Conservation (phyloP, 2,113 vertebrate genomes). For the Oreochromis niloticus region DNA sequence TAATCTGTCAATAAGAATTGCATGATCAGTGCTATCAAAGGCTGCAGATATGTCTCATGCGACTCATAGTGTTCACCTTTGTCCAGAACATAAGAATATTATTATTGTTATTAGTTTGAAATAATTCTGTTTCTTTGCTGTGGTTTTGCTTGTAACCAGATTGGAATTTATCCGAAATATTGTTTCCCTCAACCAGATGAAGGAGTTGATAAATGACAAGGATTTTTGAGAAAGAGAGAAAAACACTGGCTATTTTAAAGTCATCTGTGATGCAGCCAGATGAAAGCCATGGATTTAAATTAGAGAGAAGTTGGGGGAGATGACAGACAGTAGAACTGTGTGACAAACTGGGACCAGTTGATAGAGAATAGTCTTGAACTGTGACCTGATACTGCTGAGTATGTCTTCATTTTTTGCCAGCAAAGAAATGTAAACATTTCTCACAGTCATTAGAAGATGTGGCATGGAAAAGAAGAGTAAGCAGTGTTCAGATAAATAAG, state of each 20-base stretch:
- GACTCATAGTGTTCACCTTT: background rate
- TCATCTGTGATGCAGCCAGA: background rate
- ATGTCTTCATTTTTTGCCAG: no score
- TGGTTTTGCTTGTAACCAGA: background rate
- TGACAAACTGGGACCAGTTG: rapidly evolving
- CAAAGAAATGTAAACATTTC: no score
- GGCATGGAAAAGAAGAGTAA: no score
- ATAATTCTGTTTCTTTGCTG: background rate
- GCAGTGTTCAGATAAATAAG: no score
- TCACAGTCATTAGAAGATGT: no score
- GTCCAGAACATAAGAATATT: background rate
- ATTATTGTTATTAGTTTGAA: background rate
- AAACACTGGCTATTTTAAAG: background rate
- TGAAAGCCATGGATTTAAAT: no score
- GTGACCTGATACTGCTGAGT: background rate
- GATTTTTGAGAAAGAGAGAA: background rate
- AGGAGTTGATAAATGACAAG: background rate
- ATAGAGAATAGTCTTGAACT: background rate
- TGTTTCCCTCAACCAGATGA: background rate
- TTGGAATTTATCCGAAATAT: background rate
- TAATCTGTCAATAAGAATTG: background rate
- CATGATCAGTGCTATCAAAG: background rate
- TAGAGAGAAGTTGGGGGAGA: no score
- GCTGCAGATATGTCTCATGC: background rate
- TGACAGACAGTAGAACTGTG: background rate